Evolutionary conservation across 2,113 vertebrate species (phyloP), one percentile per base, ranked within the genome.

Genomic region (Fulica atra): DNA sequence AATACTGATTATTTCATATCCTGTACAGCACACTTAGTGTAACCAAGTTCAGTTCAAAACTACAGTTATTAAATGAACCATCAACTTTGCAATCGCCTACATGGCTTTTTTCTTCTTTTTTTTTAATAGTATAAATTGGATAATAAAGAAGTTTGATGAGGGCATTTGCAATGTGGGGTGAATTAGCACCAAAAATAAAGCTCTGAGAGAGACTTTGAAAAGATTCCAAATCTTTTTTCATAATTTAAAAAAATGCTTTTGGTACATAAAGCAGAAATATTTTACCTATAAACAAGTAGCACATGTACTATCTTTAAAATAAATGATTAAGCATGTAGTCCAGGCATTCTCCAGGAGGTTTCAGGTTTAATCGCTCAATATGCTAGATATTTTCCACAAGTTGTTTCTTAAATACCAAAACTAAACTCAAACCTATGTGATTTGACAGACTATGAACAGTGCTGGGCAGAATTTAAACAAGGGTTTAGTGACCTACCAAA

Each of bases 401-500:
- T 1, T 6, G 44, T 72, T 71, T 57, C 42, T 11, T 5, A 9
- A 84, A 88, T 44, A 71, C 9, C 46, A 71, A 74, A 78, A 59
- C 6, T 64, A 38, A 78, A 53, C 72, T 93, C 61, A 85, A 86
- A 72, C 29, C 21, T 57, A 81, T 46, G 29, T 61, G 36, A 85
- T 50, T 85, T 28, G 90, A 48, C 33, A 86, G 65, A 42, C 35
- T 71, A 93, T 33, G n/a, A 33, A 86, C 77, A 56, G 21, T 16
- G 23, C 38, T 28, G 31, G 14, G 63, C 54, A 80, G 83, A 19
- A 89, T 66, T 69, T 42, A 71, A 86, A 72, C 33, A 89, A 92
- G 31, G 11, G 85, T 74, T 76, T 54, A 86, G 68, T 57, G 80
- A 97, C 98, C 33, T 98, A 99, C 99, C 99, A 94, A 99, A 99